Percentiles rank a stretch among this genome's conserved stretches.
Conservation (phyloP, 1,140 invertebrate species). For the Hyposmocoma kahamanoa region DNA sequence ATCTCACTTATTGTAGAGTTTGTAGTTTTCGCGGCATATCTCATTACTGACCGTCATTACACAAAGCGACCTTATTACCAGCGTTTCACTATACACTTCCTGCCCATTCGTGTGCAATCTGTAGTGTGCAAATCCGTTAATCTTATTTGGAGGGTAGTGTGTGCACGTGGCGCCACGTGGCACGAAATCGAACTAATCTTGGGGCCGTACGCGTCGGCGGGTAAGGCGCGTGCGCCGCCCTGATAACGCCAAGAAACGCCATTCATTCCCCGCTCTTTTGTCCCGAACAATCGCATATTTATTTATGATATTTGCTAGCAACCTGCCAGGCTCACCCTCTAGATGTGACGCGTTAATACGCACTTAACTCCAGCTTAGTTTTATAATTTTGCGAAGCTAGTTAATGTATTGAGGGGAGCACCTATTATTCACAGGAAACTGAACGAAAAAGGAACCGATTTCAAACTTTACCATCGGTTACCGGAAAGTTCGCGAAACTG, state of each 20-base stretch:
- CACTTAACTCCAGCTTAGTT: constrained; percentile 20
- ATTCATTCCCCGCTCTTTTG: constrained; percentile 71
- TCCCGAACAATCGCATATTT: constrained; percentile 68
- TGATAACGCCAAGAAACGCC: constrained; percentile 69
- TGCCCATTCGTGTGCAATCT: constrained; percentile 70
- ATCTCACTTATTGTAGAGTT: no score
- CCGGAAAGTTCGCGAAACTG: no score
- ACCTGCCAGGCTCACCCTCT: constrained; percentile 48
- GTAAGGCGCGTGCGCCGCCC: constrained; percentile 54
- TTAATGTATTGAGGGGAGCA: no score
- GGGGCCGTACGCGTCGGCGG: constrained; percentile 57
- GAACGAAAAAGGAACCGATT: no score
- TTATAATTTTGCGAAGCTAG: no score
- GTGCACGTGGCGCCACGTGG: constrained; percentile 68
- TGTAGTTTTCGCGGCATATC: constrained; percentile 14
- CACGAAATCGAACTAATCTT: constrained; percentile 68
- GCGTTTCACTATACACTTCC: constrained; percentile 71
- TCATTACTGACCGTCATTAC: constrained; percentile 32
- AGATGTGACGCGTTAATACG: constrained; percentile 25
- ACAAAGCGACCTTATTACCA: constrained; percentile 64
- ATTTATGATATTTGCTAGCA: constrained; percentile 70
- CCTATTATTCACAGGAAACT: no score
- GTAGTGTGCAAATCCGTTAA: constrained; percentile 73
- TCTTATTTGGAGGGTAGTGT: constrained; percentile 66
- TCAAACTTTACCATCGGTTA: no score